These are phyloP conservation scores for Drosophila aldrichi DNA, from an alignment of 2,888 invertebrate genomes.

Conservation along the genomic window DNA sequence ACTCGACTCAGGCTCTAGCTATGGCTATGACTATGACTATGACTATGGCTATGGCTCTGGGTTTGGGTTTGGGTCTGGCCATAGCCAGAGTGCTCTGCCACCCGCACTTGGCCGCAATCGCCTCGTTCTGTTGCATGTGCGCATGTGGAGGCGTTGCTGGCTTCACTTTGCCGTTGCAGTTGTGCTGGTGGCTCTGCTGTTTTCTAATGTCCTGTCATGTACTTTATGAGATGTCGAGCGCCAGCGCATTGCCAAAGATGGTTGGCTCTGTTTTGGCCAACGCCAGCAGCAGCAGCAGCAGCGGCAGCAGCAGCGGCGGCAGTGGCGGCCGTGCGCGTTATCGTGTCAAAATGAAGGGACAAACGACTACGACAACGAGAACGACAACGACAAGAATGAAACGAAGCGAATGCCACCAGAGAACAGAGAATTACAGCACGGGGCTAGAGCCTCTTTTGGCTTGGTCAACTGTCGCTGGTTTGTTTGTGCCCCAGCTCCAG, in stretches of 20 bases:
- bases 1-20: not conserved
- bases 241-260: conserved; percentile 79
- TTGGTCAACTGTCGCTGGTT: conserved; percentile 47
- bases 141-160: conserved; percentile 50
- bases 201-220: conserved; percentile 82
- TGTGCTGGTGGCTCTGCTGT: conserved; percentile 60
- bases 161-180: conserved; percentile 31
- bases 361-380: conserved; percentile 62
- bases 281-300: conserved; percentile 40
- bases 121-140: conserved; percentile 11
- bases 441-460: conserved; percentile 47
- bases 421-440: conserved; percentile 14
- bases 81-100: not conserved
- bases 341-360: conserved; percentile 81
- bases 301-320: conserved; percentile 39
- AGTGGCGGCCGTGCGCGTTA: conserved; percentile 68
- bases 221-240: conserved; percentile 81
- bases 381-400: conserved; percentile 70
- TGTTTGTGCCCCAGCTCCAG: conserved; percentile 4
- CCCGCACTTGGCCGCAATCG: conserved; percentile 22
- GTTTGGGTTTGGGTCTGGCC: not conserved
- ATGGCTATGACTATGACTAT: not conserved
- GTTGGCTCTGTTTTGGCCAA: conserved; percentile 51
- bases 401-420: conserved; percentile 53
- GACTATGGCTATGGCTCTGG: not conserved